Base-by-base conservation (phyloP, 2,797 vertebrate species). In the Merluccius polli region DNA sequence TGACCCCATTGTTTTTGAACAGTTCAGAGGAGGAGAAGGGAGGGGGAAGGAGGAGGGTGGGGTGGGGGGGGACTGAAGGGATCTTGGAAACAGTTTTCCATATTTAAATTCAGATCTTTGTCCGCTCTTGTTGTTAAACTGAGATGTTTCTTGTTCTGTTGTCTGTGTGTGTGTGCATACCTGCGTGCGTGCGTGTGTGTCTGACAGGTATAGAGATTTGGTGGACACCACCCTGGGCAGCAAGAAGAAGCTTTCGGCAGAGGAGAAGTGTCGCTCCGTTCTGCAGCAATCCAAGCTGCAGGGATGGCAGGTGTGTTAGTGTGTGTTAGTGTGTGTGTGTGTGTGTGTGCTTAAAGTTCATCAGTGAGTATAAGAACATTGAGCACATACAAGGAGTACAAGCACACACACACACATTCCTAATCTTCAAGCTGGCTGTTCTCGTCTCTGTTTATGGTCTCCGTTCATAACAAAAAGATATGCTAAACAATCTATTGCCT, bases 271-370 rank as follows among this genome's bases (percentile, higher is more conserved):
- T 70, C 93, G 87, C 75, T 92, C 92, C 65, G 89, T 97, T 81
- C 95, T 99, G 78, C 96, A 95, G 77, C 94, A 94, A 78, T 95
- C 94, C 84, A 95, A 95, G 87, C 93, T 97, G 73, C 96, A 96
- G 84, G 97, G 96, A 85, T 98, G 97, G 96, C 96, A 99, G 97
- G 95, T 95, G 80, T 33, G 31, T 38, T 16, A 31, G 72, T 73
- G 72, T 59, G 72, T 59, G 72, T 73, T 27, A 27, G 95, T 95
- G 80, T 86, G 94, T 80, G 41, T 13, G 21, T 5, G 59, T 32
- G 30, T 32, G n/a, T 36, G 71, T 73, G 71, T 52, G 71, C 30
- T 36, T 73, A n/a, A n/a, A n/a, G n/a, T n/a, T n/a, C n/a, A n/a
- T n/a, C n/a, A n/a, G n/a, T n/a, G n/a, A n/a, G 36, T 35, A 35